Evolutionary conservation across 2,797 vertebrate species (phyloP).

Genomic region (Crocidura indochinensis): DNA sequence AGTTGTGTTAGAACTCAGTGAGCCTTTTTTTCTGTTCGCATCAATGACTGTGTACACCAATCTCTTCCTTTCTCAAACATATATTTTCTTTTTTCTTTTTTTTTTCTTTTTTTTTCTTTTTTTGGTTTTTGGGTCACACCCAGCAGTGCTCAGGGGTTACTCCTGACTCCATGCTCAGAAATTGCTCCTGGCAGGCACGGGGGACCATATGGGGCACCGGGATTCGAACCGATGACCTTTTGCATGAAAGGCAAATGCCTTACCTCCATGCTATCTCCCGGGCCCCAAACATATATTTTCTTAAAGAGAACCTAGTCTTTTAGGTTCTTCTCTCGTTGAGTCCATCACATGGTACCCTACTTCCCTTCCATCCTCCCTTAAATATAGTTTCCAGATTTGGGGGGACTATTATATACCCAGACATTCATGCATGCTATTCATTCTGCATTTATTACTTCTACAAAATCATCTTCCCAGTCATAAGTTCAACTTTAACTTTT

Average conservation of each 20-base stretch:
- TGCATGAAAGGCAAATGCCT: no score
- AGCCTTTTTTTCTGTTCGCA: slow-evolving; percentile 29
- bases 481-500: neutral
- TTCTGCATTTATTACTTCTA: neutral
- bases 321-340: neutral
- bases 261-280: no score
- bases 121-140: no score
- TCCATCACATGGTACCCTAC: neutral
- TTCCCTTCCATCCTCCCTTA: neutral
- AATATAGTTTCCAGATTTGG: neutral
- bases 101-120: no score
- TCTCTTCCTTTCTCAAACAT: neutral
- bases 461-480: neutral
- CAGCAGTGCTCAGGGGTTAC: no score
- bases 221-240: no score
- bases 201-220: no score
- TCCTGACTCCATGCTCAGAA: no score
- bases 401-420: accelerated
- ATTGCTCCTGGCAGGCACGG: no score
- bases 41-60: neutral
- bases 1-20: neutral
- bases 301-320: neutral
- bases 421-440: neutral
- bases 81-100: neutral
- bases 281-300: neutral